Base-by-base conservation (phyloP, 2,113 vertebrate genomes). In the Chelonoidis abingdonii region DNA sequence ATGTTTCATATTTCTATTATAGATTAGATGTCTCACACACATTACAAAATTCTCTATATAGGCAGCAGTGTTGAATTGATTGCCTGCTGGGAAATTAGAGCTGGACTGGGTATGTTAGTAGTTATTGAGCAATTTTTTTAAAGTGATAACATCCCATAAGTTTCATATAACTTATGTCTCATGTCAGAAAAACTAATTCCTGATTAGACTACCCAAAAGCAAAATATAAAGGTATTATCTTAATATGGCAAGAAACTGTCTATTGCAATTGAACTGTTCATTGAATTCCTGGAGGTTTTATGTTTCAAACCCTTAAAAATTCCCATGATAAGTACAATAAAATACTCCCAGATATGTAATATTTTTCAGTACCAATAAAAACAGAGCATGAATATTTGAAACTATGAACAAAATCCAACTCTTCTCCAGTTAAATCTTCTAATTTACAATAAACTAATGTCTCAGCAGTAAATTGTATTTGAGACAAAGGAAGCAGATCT, bases 1-100 rank as follows among this genome's bases (percentile, higher is more conserved):
- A 10, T 89, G 84, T 92, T 95, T 35, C 88, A 89, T 76, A 86
- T 92, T 79, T 90, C 59, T 3, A 21, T 86, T 84, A 84, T 52
- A 80, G 54, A 17, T 69, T 95, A 62, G 69, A 89, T 89, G n/a
- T 56, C 87, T 88, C 79, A 2, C 0, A 0, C 38, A 62, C 52
- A 76, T 84, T 89, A 90, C 90, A 35, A 91, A 95, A 78, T 80
- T 93, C 35, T 53, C 47, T 89, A 10, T 89, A 13, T 27, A 14
- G 19, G 49, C 41, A 94, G 14, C 22, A 90, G 89, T 50, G 11
- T 84, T 22, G 80, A 90, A 16, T n/a, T 86, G 76, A 94, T 0
- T 83, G 53, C 1, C 31, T 76, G 2, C 78, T 84, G 44, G 35
- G 27, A 92, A 79, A 89, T 1, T 2, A 50, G 92, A 88, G 21